phyloP scores from a whole-genome alignment of 1,140 invertebrate species.

The Linepithema humile region DNA sequence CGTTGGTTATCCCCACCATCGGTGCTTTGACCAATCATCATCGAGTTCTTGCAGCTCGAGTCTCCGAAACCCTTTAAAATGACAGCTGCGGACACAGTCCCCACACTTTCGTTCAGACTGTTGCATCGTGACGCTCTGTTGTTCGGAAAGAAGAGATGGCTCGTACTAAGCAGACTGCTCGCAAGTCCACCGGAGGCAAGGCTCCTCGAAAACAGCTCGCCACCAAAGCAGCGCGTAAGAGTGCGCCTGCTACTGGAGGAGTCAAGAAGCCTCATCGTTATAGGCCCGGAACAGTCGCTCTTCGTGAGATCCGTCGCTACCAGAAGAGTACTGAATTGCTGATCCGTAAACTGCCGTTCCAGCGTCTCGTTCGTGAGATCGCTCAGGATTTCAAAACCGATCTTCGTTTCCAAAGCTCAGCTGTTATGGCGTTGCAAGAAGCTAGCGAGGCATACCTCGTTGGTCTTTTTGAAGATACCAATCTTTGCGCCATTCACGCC shows the following conservation, averaged over 20 bases:
- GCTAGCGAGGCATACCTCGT: constrained; percentile 44
- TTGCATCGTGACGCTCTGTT: too few relatives aligned
- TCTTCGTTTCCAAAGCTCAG: constrained; percentile 47
- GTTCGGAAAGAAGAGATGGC: constrained; percentile 78
- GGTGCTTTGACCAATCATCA: not conserved
- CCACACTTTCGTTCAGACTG: too few relatives aligned
- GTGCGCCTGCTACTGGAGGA: constrained; percentile 83
- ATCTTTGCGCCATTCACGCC: constrained; percentile 57
- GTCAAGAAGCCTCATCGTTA: constrained; percentile 84
- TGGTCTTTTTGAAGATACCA: constrained; percentile 50
- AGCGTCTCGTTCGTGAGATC: constrained; percentile 49
- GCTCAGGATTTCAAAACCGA: constrained; percentile 37
- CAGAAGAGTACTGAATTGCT: constrained; percentile 49
- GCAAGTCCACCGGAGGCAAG: constrained; percentile 53
- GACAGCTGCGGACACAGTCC: too few relatives aligned
- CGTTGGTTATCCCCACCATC: not conserved
- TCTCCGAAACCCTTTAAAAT: too few relatives aligned
- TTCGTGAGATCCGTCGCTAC: constrained; percentile 56
- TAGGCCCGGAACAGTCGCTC: constrained; percentile 50
- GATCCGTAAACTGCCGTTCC: constrained; percentile 61
- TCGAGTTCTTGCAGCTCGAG: not conserved
- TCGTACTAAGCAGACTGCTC: constrained; percentile 76
- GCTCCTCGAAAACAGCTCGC: constrained; percentile 80
- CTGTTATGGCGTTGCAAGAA: constrained; percentile 54
- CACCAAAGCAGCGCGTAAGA: constrained; percentile 85